Evolutionary conservation across 2,888 invertebrate species (phyloP), one percentile per base, ranked within the genome.

Genomic region (Polymixis lichenea): DNA sequence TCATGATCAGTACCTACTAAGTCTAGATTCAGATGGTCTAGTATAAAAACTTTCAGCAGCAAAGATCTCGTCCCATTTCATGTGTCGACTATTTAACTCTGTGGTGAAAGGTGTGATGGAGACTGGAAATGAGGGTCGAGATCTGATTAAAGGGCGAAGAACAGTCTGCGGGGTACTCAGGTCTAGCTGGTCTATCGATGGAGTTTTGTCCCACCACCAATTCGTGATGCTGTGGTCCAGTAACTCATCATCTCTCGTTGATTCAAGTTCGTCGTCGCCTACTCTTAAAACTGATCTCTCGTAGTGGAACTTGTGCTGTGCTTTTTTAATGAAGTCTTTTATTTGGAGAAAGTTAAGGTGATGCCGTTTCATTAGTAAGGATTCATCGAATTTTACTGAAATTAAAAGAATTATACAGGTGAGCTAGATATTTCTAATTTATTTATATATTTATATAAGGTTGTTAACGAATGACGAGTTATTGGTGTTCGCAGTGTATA

Each of bases 361-460:
- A 38, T 62, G 61, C 11, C 9, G 15, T 15, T 38, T 62, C n/a
- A 80, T 56, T 22, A 77, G 6, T 17, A 13, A 2, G 8, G 15
- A 32, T 80, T 77, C 80, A 22, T 80, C n/a, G 38, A 77, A 77
- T n/a, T 62, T 77, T n/a, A 6, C 75, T 75, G 77, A 2, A 75
- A 76, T 17, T 25, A 6, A 55, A 0, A 25, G 7, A 17, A 7
- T n/a, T 5, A 5, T n/a, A 4, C 8, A 22, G 0, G 5, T 72
- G 0, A 55, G 46, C 19, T 8, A 1, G 15, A 17, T 17, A 8
- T 8, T 58, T 7, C 7, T 11, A 60, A 9, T 19, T 58, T 58
- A 25, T 7, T 7, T 19, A 19, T n/a, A n/a, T n/a, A n/a, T n/a
- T n/a, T n/a, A n/a, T n/a, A n/a, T 19, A 19, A 58, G 28, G 28